A percentile compares a stretch with the other conserved stretches of the same genome.
Conservation (phyloP, 2,113 vertebrate genomes). For the Aspidoscelis tigris region DNA sequence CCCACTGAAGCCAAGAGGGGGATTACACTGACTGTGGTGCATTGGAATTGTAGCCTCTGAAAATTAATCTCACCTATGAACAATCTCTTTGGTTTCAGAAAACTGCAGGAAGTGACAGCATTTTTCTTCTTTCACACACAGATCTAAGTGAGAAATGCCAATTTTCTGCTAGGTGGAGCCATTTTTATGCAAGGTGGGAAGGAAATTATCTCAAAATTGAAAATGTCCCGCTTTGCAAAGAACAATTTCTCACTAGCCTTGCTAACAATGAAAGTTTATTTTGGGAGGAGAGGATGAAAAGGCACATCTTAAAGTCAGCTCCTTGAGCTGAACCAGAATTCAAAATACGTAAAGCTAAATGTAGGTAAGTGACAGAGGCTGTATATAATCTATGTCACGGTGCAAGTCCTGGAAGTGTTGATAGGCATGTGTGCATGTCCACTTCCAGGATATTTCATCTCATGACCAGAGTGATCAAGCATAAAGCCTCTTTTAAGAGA, state of each 20-base stretch:
- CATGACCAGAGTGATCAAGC: no score
- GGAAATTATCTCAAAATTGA: conserved; percentile 19
- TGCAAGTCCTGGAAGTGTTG: no score
- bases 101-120: not conserved
- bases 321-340: no score
- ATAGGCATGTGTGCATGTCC: no score
- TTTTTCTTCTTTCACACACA: not conserved
- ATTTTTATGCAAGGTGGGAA: not conserved
- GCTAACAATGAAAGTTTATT: conserved; percentile 25
- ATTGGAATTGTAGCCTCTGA: not conserved
- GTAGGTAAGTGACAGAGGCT: no score
- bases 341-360: not conserved
- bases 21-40: not conserved
- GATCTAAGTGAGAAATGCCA: conserved; percentile 12
- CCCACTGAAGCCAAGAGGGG: not conserved
- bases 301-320: not conserved
- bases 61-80: not conserved
- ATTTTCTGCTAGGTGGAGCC: conserved; percentile 24
- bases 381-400: no score
- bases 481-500: no score
- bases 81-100: conserved; percentile 1
- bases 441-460: no score
- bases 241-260: conserved; percentile 30
- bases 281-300: conserved; percentile 5
- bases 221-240: conserved; percentile 24